phyloP scores from a whole-genome alignment of 1,140 invertebrate species.

The Drosophila lacteicornis region DNA sequence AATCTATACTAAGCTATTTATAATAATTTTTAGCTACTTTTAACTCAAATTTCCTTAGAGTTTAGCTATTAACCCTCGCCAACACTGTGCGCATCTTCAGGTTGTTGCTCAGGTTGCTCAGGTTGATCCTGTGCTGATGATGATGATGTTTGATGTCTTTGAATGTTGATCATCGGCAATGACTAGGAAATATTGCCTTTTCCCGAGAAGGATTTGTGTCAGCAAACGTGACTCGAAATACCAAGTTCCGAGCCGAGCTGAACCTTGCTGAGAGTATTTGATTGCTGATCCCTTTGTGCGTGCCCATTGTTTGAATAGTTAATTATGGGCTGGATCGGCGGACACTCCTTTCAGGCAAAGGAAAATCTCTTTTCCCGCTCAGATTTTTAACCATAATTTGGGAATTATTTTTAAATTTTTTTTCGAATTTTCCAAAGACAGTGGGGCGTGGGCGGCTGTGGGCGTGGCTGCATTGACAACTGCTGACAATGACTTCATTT shows the following conservation, averaged over 20 bases:
- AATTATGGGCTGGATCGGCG: slow-evolving; percentile 81
- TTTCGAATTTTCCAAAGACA: slow-evolving; percentile 51
- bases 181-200: slow-evolving; percentile 81
- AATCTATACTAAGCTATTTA: too few species aligned
- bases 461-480: slow-evolving; percentile 77
- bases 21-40: neutral
- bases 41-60: neutral
- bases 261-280: slow-evolving; percentile 42
- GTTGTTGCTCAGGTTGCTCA: slow-evolving; percentile 21
- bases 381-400: slow-evolving; percentile 77
- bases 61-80: neutral
- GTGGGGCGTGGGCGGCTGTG: slow-evolving; percentile 19
- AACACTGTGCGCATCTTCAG: slow-evolving; percentile 34
- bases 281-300: slow-evolving; percentile 77
- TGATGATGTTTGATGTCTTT: slow-evolving; percentile 54
- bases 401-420: slow-evolving; percentile 74
- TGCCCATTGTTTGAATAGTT: slow-evolving; percentile 81
- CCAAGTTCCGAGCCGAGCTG: slow-evolving; percentile 44
- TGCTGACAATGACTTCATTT: slow-evolving; percentile 81
- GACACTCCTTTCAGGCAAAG: slow-evolving; percentile 67
- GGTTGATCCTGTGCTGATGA: slow-evolving; percentile 51
- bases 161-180: slow-evolving; percentile 64
- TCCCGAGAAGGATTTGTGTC: slow-evolving; percentile 82
- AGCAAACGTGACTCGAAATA: slow-evolving; percentile 81
- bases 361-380: slow-evolving; percentile 32